Conservation (phyloP, 2,888 invertebrate species). For the Ceriagrion tenellum region DNA sequence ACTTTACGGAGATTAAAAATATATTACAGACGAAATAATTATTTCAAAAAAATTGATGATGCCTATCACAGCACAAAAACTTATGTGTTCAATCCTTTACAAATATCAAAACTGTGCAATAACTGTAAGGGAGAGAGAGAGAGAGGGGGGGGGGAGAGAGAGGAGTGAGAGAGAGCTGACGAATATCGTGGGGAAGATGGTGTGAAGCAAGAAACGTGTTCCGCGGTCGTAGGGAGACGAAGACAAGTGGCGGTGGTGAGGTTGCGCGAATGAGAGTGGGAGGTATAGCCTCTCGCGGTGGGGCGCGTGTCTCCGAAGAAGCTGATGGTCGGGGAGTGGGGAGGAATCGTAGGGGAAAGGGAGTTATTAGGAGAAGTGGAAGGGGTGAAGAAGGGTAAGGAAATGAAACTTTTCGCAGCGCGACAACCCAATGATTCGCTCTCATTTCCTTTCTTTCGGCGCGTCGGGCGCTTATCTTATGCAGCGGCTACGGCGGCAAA, state of each 20-base stretch:
- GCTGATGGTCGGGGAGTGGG: not conserved
- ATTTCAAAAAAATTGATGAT: no score
- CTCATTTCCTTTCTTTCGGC: conserved; percentile 54
- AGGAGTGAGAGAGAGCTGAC: no score
- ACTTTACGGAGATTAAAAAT: no score
- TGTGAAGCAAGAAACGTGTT: not conserved
- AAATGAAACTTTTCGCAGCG: conserved; percentile 46
- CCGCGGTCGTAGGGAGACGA: not conserved
- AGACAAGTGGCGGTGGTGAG: not conserved
- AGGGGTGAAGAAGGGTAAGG: not conserved
- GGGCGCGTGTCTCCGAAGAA: not conserved
- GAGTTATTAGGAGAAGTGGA: not conserved
- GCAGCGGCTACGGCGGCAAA: not conserved
- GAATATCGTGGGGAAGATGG: not conserved
- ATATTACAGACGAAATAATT: no score
- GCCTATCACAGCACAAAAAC: no score
- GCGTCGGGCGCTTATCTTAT: conserved; percentile 9
- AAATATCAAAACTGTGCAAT: no score
- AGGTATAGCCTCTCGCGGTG: not conserved
- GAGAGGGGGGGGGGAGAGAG: no score
- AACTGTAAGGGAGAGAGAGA: no score
- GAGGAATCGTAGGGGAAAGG: not conserved
- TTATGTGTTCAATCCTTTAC: no score
- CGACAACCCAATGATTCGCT: conserved; percentile 36
- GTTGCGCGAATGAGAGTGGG: not conserved